These are phyloP conservation scores for Orussus abietinus DNA, from an alignment of 1,140 invertebrate species.

Conservation along the genomic window DNA sequence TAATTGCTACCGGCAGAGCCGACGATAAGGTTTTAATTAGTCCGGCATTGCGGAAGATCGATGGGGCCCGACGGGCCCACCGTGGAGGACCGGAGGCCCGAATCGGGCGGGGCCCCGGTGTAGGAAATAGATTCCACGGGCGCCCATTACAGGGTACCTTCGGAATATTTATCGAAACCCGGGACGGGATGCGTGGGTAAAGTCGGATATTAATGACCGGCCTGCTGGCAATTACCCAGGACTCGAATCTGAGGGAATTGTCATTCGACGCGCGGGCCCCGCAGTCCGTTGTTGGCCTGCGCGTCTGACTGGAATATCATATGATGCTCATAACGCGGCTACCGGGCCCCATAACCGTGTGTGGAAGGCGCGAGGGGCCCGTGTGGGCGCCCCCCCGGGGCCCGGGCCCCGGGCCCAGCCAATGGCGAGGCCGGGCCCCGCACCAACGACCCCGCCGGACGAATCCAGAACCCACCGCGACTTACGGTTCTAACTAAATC, in stretches of 20 bases:
- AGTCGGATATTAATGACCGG: slow-evolving; percentile 45
- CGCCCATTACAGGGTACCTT: too few species aligned
- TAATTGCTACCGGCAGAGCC: too few species aligned
- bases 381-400: background rate
- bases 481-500: background rate
- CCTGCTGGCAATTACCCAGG: slow-evolving; percentile 51
- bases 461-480: slow-evolving; percentile 10
- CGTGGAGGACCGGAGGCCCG: too few species aligned
- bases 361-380: background rate
- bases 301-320: slow-evolving; percentile 49
- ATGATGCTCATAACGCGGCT: slow-evolving; percentile 46
- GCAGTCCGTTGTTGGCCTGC: slow-evolving; percentile 49
- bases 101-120: background rate
- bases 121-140: background rate
- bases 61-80: too few species aligned
- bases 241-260: slow-evolving; percentile 38
- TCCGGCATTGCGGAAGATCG: too few species aligned
- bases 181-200: too few species aligned
- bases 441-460: too few species aligned
- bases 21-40: too few species aligned
- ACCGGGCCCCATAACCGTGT: slow-evolving; percentile 12
- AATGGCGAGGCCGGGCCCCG: too few species aligned
- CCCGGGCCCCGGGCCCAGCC: background rate
- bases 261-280: slow-evolving; percentile 43
- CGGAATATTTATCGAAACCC: too few species aligned